phyloP scores from a whole-genome alignment of 2,888 invertebrate genomes.

The Rapana venosa region DNA sequence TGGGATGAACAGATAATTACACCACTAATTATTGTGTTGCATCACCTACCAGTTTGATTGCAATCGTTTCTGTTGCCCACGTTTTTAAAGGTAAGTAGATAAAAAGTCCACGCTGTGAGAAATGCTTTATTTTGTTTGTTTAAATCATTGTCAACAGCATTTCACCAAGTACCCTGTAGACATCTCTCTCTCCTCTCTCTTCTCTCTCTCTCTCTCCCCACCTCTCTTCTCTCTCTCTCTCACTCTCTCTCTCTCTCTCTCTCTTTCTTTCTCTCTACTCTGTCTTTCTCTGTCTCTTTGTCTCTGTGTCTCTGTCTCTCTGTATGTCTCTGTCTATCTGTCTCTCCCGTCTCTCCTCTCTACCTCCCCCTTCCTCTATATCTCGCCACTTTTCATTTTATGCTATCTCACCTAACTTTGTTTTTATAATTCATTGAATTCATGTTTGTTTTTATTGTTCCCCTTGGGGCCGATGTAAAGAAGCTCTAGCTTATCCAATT shows the following conservation, averaged over 20 bases:
- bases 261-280: constrained; percentile 4
- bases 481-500: no score
- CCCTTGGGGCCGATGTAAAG: no score
- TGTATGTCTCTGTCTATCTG: no score
- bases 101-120: background rate
- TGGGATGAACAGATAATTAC: background rate
- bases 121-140: background rate
- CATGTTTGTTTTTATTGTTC: no score
- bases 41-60: background rate
- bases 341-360: no score
- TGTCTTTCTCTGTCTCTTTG: background rate
- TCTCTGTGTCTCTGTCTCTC: no score
- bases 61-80: background rate
- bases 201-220: background rate
- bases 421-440: no score
- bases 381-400: no score
- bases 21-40: background rate
- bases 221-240: background rate
- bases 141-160: background rate
- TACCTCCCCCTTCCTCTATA: no score
- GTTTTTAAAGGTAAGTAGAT: background rate
- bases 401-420: no score
- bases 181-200: background rate
- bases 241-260: background rate
- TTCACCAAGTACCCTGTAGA: background rate